phyloP scores from a whole-genome alignment of 2,113 vertebrate genomes.

The Ciconia boyciana region DNA sequence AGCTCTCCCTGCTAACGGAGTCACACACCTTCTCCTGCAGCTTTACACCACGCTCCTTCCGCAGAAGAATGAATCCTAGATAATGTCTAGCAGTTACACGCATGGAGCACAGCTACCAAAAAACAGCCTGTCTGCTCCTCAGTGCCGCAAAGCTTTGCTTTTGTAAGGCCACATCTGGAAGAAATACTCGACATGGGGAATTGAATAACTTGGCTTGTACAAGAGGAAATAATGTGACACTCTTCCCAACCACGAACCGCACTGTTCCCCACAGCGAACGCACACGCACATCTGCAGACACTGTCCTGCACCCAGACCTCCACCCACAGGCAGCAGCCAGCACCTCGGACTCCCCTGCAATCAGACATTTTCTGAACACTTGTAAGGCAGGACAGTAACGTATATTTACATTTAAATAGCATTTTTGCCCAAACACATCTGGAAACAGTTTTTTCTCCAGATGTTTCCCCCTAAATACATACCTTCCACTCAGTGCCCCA shows the following conservation, averaged over 20 bases:
- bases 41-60: neutral
- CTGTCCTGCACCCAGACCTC: neutral
- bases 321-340: neutral
- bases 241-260: accelerated
- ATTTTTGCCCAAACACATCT: neutral
- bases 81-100: accelerated
- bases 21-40: neutral
- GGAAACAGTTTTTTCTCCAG: slow-evolving; percentile 6
- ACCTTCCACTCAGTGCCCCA: neutral
- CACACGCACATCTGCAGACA: neutral
- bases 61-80: neutral
- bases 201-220: neutral
- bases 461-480: neutral
- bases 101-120: neutral
- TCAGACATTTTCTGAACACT: accelerated
- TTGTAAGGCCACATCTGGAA: neutral
- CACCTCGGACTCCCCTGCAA: neutral
- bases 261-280: accelerated
- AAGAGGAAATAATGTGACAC: neutral
- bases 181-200: neutral
- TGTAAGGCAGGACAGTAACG: neutral
- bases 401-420: neutral
- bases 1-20: neutral
- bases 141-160: neutral
- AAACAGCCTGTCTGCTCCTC: neutral